phyloP scores from a whole-genome alignment of 2,113 vertebrate genomes.

The Diphyllodes magnificus region DNA sequence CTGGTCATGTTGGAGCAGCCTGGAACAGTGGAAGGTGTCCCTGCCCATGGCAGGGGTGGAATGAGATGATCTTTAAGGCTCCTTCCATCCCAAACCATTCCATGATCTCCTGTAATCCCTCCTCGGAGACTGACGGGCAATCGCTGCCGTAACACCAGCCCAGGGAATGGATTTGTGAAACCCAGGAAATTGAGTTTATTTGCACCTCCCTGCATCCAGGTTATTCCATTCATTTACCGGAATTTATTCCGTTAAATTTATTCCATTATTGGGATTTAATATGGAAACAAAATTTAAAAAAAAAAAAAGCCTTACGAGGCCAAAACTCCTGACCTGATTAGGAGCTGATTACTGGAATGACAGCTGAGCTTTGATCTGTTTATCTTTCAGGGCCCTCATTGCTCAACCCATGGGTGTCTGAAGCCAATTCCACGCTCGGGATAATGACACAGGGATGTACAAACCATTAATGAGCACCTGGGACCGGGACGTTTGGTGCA shows the following conservation, averaged over 20 bases:
- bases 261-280: not conserved
- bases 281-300: not conserved
- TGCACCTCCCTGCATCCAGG: not conserved
- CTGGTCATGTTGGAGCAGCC: not conserved
- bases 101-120: not conserved
- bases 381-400: not conserved
- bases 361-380: not conserved
- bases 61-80: not conserved
- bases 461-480: not conserved
- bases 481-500: not conserved
- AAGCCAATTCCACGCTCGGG: not conserved
- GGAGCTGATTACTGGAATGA: not conserved
- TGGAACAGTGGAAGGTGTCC: not conserved
- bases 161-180: not conserved
- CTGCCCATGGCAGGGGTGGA: not conserved
- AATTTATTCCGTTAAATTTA: not conserved
- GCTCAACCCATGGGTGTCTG: not conserved
- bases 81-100: not conserved
- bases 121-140: not conserved
- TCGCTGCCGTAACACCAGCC: rapidly evolving
- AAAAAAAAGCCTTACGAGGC: not conserved
- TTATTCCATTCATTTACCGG: not conserved
- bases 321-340: not conserved
- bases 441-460: not conserved
- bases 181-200: not conserved